A percentile compares a stretch with the other conserved stretches of the same genome.
These are phyloP conservation scores for Xiphophorus couchianus DNA, from an alignment of 2,113 vertebrate genomes.

Conservation along the genomic window DNA sequence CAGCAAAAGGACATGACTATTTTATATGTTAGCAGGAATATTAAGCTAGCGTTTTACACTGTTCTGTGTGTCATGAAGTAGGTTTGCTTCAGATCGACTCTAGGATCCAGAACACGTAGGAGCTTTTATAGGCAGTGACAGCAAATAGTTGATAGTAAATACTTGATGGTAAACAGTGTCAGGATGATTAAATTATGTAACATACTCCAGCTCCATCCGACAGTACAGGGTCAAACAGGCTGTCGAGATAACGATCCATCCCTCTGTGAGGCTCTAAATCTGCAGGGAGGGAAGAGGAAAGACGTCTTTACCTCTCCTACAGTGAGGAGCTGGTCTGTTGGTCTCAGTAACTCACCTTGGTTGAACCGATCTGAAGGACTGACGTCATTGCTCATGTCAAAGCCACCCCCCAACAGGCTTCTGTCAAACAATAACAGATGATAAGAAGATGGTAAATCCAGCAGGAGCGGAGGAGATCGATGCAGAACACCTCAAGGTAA, in stretches of 20 bases:
- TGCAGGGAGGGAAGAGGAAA: slow-evolving; percentile 45
- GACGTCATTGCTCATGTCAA: slow-evolving; percentile 81
- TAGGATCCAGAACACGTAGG: not conserved
- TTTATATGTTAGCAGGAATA: slow-evolving; percentile 3
- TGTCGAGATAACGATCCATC: slow-evolving; percentile 94
- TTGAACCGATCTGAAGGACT: slow-evolving; percentile 71
- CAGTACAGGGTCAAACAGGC: slow-evolving; percentile 92
- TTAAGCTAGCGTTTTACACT: not conserved
- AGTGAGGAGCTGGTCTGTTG: slow-evolving; percentile 7
- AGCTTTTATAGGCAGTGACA: not conserved
- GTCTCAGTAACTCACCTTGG: slow-evolving; percentile 48
- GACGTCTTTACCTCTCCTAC: not conserved
- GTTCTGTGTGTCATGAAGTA: not conserved
- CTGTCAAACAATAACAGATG: slow-evolving; percentile 48
- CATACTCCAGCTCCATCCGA: slow-evolving; percentile 87
- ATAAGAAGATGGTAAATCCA: not conserved
- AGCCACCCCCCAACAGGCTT: slow-evolving; percentile 84
- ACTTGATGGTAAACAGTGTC: slow-evolving; percentile 16
- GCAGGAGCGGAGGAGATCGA: not conserved
- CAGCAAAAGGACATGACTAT: not conserved
- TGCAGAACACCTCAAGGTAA: not conserved
- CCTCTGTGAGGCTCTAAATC: slow-evolving; percentile 82
- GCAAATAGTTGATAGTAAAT: slow-evolving; percentile 11
- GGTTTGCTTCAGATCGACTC: not conserved
- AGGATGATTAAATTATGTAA: slow-evolving; percentile 36